Percentiles rank a stretch among this genome's conserved stretches.
These are phyloP conservation scores for Thumatha senex DNA, from an alignment of 2,888 invertebrate species.

Conservation along the genomic window DNA sequence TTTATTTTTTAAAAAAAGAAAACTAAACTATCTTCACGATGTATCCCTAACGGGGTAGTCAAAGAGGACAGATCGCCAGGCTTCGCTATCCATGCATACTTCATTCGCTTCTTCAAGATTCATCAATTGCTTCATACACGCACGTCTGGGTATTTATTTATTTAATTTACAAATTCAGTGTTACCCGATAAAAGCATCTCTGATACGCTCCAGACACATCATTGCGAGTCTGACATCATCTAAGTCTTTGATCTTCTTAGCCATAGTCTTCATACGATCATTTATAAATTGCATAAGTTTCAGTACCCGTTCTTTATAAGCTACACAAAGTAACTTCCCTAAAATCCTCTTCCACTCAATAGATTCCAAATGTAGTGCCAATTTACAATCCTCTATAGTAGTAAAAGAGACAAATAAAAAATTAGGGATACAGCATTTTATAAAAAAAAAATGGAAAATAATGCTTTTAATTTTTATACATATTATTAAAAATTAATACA, in stretches of 20 bases:
- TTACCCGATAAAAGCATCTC: conserved; percentile 89
- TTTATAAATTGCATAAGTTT: conserved; percentile 90
- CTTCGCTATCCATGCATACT: too few relatives aligned
- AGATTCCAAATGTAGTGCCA: conserved; percentile 88
- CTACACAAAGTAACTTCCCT: conserved; percentile 86
- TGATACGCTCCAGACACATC: conserved; percentile 89
- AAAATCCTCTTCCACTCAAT: conserved; percentile 90
- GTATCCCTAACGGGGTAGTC: too few relatives aligned
- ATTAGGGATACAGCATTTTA: background rate
- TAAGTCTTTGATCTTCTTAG: conserved; percentile 88
- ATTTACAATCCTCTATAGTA: conserved; percentile 84
- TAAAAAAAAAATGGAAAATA: too few relatives aligned
- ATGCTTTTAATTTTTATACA: too few relatives aligned
- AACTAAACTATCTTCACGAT: too few relatives aligned
- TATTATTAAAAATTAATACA: too few relatives aligned
- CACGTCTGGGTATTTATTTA: too few relatives aligned
- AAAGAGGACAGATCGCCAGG: too few relatives aligned
- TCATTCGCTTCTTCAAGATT: too few relatives aligned
- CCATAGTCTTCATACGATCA: conserved; percentile 88
- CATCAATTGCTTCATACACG: too few relatives aligned
- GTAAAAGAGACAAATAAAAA: background rate
- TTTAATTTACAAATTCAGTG: background rate
- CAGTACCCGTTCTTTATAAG: conserved; percentile 87
- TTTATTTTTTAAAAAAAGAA: too few relatives aligned
- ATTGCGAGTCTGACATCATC: conserved; percentile 92